Percentiles rank a stretch among this genome's conserved stretches.
Conservation (phyloP, 2,113 vertebrate species). For the Leuciscus idus region DNA sequence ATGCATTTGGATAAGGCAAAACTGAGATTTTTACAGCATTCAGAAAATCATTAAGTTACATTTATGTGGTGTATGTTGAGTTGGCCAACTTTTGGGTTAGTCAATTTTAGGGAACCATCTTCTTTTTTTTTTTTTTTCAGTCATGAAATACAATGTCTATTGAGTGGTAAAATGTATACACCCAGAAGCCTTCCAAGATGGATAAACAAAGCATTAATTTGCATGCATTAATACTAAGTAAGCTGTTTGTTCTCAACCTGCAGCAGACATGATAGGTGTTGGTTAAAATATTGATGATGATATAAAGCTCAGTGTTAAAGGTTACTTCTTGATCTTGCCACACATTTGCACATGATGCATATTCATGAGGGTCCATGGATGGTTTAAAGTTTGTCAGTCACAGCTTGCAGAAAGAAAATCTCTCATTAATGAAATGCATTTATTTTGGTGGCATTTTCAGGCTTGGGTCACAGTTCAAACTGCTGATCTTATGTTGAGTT, state of each 20-base stretch:
- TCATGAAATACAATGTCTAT: slow-evolving; percentile 29
- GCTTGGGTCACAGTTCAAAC: slow-evolving; percentile 65
- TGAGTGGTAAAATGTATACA: slow-evolving; percentile 31
- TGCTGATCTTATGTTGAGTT: slow-evolving; percentile 50
- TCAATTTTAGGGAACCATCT: neutral
- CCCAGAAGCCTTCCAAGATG: slow-evolving; percentile 63
- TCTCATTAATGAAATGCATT: slow-evolving; percentile 76
- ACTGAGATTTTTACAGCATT: neutral
- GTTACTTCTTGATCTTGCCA: slow-evolving; percentile 74
- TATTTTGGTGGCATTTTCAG: slow-evolving; percentile 74
- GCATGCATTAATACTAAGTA: slow-evolving; percentile 74
- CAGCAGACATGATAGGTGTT: slow-evolving; percentile 62
- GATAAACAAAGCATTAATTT: slow-evolving; percentile 77
- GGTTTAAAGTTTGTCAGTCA: slow-evolving; percentile 70
- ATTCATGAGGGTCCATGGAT: slow-evolving; percentile 74
- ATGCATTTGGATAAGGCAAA: neutral
- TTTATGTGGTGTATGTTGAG: neutral
- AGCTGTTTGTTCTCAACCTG: slow-evolving; percentile 63
- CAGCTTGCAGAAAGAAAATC: slow-evolving; percentile 67
- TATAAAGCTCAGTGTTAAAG: slow-evolving; percentile 74
- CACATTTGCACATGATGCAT: slow-evolving; percentile 74
- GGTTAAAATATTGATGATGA: slow-evolving; percentile 64
- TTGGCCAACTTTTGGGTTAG: slow-evolving; percentile 6
- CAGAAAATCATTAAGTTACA: neutral
- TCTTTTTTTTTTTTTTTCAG: neutral